Evolutionary conservation across 2,797 vertebrate species (phyloP), one percentile per base, ranked within the genome.

Genomic region (Hippoglossus hippoglossus): DNA sequence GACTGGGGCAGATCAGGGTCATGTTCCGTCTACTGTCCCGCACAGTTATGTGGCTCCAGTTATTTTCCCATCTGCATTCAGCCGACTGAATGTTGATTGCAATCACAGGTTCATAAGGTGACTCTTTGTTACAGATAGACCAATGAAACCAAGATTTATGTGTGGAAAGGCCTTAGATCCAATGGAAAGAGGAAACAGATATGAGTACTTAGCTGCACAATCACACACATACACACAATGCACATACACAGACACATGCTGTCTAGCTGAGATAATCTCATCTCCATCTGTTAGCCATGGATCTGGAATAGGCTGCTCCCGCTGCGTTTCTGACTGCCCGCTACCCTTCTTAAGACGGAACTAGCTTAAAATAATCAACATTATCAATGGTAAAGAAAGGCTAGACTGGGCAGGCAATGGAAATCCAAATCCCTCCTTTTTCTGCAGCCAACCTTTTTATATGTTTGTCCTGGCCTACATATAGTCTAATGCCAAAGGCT

Each of bases 211-310:
- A 80, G 67, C 62, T 47, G 59, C 55, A 71, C 10, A 2, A 5
- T 44, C 54, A 58, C 69, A 61, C 56, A 63, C 59, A 69, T 64
- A 62, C 65, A 70, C 50, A 54, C 63, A 68, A 11, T 39, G 36
- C 36, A 39, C 36, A 60, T 41, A 53, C 56, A 74, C 64, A 74
- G 71, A 73, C 67, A 85, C 83, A 84, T 77, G 80, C 81, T 85
- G 90, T 85, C 84, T 82, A 61, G 70, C 84, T 90, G 86, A 90
- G 88, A 89, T 92, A 91, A 93, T 93, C 90, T 90, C 88, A 87
- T 91, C 77, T 89, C 93, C 92, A 92, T 93, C 91, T 93, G 92
- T 84, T 90, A 80, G 66, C 79, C 55, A 63, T 82, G 65, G 90
- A 70, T 83, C 83, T 72, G 60, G 85, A 88, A 90, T 87, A 83